Conservation (phyloP, 2,113 vertebrate species). For the Tringa solitaria region DNA sequence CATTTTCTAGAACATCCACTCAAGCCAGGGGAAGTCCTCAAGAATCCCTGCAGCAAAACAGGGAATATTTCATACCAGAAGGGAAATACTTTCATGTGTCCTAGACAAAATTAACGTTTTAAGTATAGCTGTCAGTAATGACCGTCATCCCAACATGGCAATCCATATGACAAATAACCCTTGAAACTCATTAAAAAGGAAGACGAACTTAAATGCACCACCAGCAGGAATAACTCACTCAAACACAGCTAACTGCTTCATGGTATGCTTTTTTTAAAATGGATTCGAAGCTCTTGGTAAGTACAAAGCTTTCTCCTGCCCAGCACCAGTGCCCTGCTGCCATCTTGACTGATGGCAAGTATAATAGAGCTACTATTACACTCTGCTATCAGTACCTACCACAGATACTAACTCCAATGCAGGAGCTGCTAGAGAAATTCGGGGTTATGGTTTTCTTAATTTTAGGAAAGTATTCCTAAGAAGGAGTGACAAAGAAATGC, state of each 20-base stretch:
- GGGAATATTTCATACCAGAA: neutral
- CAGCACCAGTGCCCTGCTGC: neutral
- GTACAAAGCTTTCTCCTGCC: neutral
- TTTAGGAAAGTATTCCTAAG: neutral
- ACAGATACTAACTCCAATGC: neutral
- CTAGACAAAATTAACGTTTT: neutral
- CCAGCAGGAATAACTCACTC: neutral
- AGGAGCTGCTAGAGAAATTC: neutral
- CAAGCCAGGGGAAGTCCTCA: neutral
- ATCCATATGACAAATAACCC: neutral
- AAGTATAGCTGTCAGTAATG: neutral
- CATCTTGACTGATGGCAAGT: neutral
- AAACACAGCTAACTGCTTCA: neutral
- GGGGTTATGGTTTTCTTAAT: neutral
- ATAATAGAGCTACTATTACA: neutral
- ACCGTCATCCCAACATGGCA: neutral
- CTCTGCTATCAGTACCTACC: neutral
- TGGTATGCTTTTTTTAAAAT: neutral
- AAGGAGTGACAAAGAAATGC: neutral
- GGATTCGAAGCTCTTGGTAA: neutral
- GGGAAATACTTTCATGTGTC: neutral
- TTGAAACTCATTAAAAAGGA: neutral
- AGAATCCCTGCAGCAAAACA: neutral
- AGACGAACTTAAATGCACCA: neutral
- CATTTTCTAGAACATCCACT: neutral